These are phyloP conservation scores for Alaudala cheleensis DNA, from an alignment of 2,113 vertebrate genomes.

Conservation along the genomic window DNA sequence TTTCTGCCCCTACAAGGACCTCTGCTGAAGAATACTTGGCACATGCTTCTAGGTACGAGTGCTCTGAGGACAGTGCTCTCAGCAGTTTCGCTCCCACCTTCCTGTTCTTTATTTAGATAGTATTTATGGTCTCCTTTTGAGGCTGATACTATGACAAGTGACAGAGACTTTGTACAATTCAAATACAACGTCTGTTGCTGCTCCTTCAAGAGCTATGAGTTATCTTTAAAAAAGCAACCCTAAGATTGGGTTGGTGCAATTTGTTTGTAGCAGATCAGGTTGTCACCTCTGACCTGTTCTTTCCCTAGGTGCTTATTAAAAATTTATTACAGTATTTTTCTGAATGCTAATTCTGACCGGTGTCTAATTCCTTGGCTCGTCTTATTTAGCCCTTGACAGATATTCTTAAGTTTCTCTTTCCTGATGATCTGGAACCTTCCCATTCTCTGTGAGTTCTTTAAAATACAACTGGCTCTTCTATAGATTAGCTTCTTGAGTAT, in stretches of 20 bases:
- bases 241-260: neutral
- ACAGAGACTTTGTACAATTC: neutral
- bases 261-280: neutral
- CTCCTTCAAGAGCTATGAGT: neutral
- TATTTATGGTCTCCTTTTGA: neutral
- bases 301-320: neutral
- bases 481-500: neutral
- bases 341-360: neutral
- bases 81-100: neutral
- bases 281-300: neutral
- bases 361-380: neutral
- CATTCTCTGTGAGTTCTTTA: neutral
- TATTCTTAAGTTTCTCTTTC: neutral
- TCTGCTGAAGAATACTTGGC: neutral
- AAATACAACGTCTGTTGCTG: neutral
- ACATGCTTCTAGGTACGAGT: neutral
- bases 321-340: constrained; percentile 2
- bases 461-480: neutral
- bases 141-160: neutral
- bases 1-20: neutral
- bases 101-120: neutral
- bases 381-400: neutral
- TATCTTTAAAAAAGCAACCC: neutral
- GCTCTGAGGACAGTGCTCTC: neutral
- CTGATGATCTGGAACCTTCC: neutral